phyloP scores from a whole-genome alignment of 2,113 vertebrate species.

The Nothobranchius furzeri region DNA sequence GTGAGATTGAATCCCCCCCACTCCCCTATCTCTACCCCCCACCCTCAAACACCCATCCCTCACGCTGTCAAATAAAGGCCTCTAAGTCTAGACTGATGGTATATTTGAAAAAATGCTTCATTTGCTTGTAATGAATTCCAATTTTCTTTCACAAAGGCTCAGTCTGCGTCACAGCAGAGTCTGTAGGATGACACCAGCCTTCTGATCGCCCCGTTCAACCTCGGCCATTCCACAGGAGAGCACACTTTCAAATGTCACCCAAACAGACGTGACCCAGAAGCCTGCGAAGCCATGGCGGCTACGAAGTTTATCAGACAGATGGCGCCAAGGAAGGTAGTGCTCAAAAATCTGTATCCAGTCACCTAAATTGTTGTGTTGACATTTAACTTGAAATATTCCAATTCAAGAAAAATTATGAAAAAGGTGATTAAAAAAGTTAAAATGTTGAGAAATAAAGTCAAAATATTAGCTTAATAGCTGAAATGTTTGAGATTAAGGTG shows the following conservation, averaged over 20 bases:
- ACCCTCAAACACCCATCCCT: conserved; percentile 52
- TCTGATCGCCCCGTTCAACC: conserved; percentile 25
- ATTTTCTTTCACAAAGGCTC: conserved; percentile 63
- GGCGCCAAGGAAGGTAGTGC: background rate
- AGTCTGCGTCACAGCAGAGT: conserved; percentile 33
- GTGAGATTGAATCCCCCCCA: conserved; percentile 64
- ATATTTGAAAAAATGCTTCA: conserved; percentile 66
- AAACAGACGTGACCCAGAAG: conserved; percentile 39
- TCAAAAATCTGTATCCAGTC: background rate
- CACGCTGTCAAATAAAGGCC: conserved; percentile 67
- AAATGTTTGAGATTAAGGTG: no score
- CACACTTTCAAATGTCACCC: conserved; percentile 74
- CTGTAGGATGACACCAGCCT: conserved; percentile 73
- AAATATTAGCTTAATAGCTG: no score
- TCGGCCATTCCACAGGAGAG: conserved; percentile 62
- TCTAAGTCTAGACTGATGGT: conserved; percentile 60
- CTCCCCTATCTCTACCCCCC: conserved; percentile 9
- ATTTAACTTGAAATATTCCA: no score
- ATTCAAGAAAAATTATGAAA: no score
- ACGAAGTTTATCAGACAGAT: conserved; percentile 24
- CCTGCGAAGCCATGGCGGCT: conserved; percentile 7
- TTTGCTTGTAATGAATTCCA: conserved; percentile 74
- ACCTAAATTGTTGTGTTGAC: no score
- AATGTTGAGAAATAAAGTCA: no score
- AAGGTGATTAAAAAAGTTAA: no score